These are phyloP conservation scores for Oreocharis arfaki DNA, from an alignment of 2,113 vertebrate species.

Conservation along the genomic window DNA sequence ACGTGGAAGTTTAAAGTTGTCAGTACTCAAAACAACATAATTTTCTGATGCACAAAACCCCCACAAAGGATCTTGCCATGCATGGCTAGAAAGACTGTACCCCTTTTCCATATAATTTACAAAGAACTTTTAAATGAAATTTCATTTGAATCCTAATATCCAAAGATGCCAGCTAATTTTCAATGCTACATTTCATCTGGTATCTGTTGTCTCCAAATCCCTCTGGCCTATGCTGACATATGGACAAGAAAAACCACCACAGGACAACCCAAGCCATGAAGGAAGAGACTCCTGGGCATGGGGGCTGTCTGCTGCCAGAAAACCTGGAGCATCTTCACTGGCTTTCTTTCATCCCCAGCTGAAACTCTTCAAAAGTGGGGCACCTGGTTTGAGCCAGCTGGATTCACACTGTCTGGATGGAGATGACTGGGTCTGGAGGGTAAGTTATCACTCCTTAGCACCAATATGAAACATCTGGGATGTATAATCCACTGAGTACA, in stretches of 20 bases:
- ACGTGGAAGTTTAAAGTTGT: background rate
- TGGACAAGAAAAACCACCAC: background rate
- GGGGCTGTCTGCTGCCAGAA: background rate
- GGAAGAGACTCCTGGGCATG: background rate
- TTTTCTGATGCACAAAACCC: background rate
- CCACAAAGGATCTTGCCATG: background rate
- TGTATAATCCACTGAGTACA: rapidly evolving
- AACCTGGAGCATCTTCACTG: background rate
- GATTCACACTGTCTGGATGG: background rate
- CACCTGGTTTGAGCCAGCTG: background rate
- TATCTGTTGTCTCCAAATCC: background rate
- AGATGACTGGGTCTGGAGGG: rapidly evolving
- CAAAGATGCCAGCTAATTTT: background rate
- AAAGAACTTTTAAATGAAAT: background rate
- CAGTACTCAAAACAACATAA: background rate
- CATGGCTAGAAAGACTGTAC: background rate
- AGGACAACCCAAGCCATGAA: background rate
- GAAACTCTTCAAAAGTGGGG: background rate
- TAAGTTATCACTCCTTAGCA: background rate
- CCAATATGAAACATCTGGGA: background rate
- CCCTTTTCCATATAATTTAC: background rate
- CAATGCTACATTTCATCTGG: background rate
- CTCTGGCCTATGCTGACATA: background rate
- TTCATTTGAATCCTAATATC: background rate
- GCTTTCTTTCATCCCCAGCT: background rate